Evolutionary conservation across 2,888 invertebrate genomes (phyloP).

Genomic region (Zygothrica quintamaculata): DNA sequence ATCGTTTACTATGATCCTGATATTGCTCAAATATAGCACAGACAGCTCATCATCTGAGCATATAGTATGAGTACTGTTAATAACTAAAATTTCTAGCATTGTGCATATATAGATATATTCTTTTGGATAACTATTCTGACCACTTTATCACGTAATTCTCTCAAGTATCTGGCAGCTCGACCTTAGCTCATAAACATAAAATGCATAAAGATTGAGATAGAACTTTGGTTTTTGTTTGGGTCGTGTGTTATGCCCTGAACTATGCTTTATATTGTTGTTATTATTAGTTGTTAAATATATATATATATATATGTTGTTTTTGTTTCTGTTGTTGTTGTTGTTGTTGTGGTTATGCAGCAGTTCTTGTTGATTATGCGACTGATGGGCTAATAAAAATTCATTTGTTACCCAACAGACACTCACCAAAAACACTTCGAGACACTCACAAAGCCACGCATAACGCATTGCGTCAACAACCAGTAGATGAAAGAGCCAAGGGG

Average conservation of each 20-base stretch:
- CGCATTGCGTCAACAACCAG: constrained; percentile 49
- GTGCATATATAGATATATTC: too few species aligned
- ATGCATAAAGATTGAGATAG: constrained; percentile 8
- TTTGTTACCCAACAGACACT: constrained; percentile 48
- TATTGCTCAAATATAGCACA: too few species aligned
- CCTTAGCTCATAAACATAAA: constrained; percentile 36
- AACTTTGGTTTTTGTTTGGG: constrained; percentile 25
- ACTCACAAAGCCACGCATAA: constrained; percentile 49
- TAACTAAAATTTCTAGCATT: too few species aligned
- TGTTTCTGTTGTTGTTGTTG: too few species aligned
- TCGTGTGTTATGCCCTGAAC: constrained; percentile 39
- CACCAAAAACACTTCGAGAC: constrained; percentile 24
- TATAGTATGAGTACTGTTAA: constrained; percentile 11
- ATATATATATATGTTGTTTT: too few species aligned
- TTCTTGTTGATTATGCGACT: constrained; percentile 61
- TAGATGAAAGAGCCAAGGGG: not conserved
- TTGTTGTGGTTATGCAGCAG: constrained; percentile 76
- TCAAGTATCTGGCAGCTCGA: constrained; percentile 56
- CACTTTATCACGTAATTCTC: constrained; percentile 78
- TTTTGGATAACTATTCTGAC: constrained; percentile 51
- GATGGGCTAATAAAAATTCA: constrained; percentile 80
- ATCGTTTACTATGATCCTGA: too few species aligned
- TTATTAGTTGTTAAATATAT: constrained; percentile 63
- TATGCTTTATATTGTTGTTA: constrained; percentile 55
- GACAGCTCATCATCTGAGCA: too few species aligned